A percentile compares a stretch with the other conserved stretches of the same genome.
These are phyloP conservation scores for Clarias laeviceps DNA, from an alignment of 2,797 vertebrate species.

Conservation along the genomic window DNA sequence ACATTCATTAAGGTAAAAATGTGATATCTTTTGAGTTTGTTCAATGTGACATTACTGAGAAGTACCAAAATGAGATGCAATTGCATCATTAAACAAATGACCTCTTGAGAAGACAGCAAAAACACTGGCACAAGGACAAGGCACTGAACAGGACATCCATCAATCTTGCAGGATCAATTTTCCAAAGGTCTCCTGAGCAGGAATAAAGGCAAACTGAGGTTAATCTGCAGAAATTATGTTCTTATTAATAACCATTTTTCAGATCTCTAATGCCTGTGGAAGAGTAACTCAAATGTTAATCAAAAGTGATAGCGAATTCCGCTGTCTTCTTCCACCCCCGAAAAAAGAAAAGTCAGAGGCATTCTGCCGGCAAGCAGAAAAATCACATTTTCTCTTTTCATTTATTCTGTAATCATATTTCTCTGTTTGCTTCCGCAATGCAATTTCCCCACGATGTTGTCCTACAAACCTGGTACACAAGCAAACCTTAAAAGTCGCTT, in stretches of 20 bases:
- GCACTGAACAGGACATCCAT: conserved; percentile 73
- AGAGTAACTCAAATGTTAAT: conserved; percentile 79
- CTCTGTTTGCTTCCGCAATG: conserved; percentile 22
- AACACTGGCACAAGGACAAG: conserved; percentile 77
- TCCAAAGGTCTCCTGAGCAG: conserved; percentile 74
- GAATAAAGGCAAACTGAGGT: conserved; percentile 77
- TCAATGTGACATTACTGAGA: conserved; percentile 75
- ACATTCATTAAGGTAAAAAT: conserved; percentile 31
- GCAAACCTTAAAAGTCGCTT: conserved; percentile 39
- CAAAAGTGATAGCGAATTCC: conserved; percentile 78
- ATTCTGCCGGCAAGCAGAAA: conserved; percentile 24
- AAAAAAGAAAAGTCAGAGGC: conserved; percentile 26
- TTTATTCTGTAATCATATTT: conserved; percentile 54
- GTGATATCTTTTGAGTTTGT: conserved; percentile 56
- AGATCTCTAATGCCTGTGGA: conserved; percentile 74
- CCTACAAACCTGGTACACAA: conserved; percentile 40
- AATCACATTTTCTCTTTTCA: conserved; percentile 42
- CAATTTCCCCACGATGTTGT: conserved; percentile 28
- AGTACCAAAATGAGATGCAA: conserved; percentile 63
- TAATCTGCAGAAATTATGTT: conserved; percentile 83
- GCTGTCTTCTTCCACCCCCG: conserved; percentile 60
- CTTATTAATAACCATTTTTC: conserved; percentile 86
- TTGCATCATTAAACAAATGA: conserved; percentile 74
- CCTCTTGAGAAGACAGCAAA: conserved; percentile 58
- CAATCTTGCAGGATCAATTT: conserved; percentile 83